Conservation (phyloP, 2,113 vertebrate species). For the Mus pahari region DNA sequence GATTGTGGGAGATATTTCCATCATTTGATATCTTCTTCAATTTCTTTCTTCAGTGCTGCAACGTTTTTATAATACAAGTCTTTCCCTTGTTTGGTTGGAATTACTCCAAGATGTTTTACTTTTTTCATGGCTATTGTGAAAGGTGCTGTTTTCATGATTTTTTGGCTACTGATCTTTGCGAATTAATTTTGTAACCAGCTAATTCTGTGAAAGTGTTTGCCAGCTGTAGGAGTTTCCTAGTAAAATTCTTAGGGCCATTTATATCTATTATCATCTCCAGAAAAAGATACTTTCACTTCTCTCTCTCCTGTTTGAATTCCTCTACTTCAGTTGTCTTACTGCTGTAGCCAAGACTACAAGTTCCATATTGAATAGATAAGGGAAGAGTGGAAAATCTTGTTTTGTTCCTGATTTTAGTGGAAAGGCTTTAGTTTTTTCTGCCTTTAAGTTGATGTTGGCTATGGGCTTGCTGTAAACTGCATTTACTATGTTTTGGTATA, state of each 20-base stretch:
- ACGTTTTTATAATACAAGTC: neutral
- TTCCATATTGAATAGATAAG: neutral
- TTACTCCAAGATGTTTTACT: neutral
- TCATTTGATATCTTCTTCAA: neutral
- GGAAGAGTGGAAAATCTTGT: neutral
- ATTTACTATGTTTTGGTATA: neutral
- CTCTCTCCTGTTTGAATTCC: neutral
- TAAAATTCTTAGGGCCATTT: neutral
- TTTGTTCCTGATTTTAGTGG: neutral
- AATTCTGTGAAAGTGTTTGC: neutral
- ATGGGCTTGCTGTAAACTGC: neutral
- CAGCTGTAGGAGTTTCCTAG: neutral
- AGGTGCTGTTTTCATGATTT: neutral
- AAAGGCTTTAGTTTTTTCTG: neutral
- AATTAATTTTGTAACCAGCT: neutral
- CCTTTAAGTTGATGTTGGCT: neutral
- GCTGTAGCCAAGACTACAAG: neutral
- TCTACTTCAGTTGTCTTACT: neutral
- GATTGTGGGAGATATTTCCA: neutral
- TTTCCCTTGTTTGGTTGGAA: neutral
- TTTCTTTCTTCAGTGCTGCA: neutral
- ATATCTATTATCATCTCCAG: neutral
- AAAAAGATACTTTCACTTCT: neutral
- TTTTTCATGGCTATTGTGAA: neutral
- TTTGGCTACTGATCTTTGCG: neutral